These are phyloP conservation scores for Malurus cyaneus DNA, from an alignment of 2,113 vertebrate species.

Conservation along the genomic window DNA sequence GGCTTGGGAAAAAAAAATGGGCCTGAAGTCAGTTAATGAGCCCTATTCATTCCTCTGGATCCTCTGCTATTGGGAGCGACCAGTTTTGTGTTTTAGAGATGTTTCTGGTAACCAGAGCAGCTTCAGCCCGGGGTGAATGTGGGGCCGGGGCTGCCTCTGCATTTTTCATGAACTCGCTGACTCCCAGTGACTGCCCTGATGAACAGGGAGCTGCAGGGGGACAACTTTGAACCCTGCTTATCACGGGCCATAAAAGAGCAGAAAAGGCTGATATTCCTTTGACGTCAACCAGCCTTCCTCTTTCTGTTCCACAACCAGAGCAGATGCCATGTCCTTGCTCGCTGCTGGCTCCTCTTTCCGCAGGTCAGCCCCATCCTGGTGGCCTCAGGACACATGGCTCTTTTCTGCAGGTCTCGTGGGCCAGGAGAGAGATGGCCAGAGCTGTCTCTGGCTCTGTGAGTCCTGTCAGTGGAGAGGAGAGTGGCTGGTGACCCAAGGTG, in stretches of 20 bases:
- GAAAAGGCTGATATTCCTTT: not conserved
- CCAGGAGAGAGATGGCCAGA: too few species aligned
- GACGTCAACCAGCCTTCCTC: not conserved
- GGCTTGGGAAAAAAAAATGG: not conserved
- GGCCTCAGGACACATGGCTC: rapidly evolving
- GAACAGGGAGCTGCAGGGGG: not conserved
- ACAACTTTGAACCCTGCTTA: conserved; percentile 6
- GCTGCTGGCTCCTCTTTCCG: not conserved
- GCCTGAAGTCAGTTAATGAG: conserved; percentile 47
- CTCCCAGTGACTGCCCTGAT: not conserved
- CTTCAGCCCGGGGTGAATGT: not conserved
- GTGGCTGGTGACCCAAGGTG: not conserved
- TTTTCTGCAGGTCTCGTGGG: rapidly evolving
- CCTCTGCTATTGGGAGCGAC: not conserved
- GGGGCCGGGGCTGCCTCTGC: not conserved
- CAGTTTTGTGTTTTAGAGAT: conserved; percentile 25
- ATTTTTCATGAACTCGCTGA: not conserved
- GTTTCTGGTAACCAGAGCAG: conserved; percentile 34
- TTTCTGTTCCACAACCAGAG: not conserved
- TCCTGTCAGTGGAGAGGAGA: not conserved
- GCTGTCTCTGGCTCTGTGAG: too few species aligned
- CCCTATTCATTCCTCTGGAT: conserved; percentile 33
- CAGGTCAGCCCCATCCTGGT: rapidly evolving
- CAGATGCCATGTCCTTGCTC: rapidly evolving
- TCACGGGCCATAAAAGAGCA: not conserved